A percentile compares a stretch with the other conserved stretches of the same genome.
phyloP scores from a whole-genome alignment of 2,888 invertebrate species.

The Zhengitettix transpicula region DNA sequence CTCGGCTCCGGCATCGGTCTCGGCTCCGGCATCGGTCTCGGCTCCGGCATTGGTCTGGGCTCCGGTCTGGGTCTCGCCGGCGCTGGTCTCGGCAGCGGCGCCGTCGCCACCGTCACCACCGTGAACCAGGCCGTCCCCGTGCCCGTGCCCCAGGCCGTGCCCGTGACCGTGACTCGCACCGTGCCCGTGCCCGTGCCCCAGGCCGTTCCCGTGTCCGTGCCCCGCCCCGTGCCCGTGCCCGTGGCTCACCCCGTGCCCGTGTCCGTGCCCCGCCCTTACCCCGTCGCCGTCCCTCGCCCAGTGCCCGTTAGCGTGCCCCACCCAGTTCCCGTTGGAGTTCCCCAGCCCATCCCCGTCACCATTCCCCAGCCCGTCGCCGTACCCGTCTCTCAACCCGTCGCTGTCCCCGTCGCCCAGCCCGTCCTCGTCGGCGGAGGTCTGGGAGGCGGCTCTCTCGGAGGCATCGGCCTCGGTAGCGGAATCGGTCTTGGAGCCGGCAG shows the following conservation, averaged over 20 bases:
- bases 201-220: slow-evolving; percentile 16
- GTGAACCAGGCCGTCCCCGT: slow-evolving; percentile 33
- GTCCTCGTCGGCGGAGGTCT: too few species aligned
- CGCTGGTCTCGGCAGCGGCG: too few species aligned
- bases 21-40: background rate
- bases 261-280: too few species aligned
- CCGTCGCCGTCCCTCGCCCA: too few species aligned
- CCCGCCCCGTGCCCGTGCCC: slow-evolving; percentile 28
- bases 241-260: too few species aligned
- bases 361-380: slow-evolving; percentile 30
- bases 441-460: too few species aligned
- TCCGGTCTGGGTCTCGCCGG: background rate
- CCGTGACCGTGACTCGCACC: slow-evolving; percentile 31
- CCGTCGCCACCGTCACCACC: slow-evolving; percentile 18
- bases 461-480: too few species aligned
- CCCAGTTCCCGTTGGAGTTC: slow-evolving; percentile 25
- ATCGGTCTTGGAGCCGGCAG: too few species aligned
- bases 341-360: slow-evolving; percentile 30
- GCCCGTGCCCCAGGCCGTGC: slow-evolving; percentile 34
- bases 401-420: slow-evolving; percentile 29
- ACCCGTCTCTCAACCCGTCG: slow-evolving; percentile 35
- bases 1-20: too few species aligned
- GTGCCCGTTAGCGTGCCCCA: slow-evolving; percentile 26
- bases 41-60: background rate
- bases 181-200: slow-evolving; percentile 13